A percentile compares a stretch with the other conserved stretches of the same genome.
phyloP scores from a whole-genome alignment of 1,140 invertebrate genomes.

The Scaptomyza graminum region DNA sequence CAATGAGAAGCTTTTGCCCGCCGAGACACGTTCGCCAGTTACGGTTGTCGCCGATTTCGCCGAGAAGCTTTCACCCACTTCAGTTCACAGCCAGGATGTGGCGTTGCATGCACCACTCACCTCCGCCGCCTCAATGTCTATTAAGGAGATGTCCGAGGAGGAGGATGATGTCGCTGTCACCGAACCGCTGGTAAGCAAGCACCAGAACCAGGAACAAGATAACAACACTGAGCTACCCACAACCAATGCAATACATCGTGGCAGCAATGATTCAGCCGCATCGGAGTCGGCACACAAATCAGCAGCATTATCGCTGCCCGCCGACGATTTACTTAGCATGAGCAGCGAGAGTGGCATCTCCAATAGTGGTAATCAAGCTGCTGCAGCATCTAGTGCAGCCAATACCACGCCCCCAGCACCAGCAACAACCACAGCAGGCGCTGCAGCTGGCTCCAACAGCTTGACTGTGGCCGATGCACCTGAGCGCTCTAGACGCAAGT shows the following conservation, averaged over 20 bases:
- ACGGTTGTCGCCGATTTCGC: slow-evolving; percentile 82
- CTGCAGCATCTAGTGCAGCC: slow-evolving; percentile 29
- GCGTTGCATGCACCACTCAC: slow-evolving; percentile 74
- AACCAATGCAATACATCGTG: slow-evolving; percentile 42
- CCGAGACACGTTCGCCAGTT: slow-evolving; percentile 64
- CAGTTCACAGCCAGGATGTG: slow-evolving; percentile 84
- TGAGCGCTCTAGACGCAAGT: slow-evolving; percentile 66
- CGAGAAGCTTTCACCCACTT: slow-evolving; percentile 85
- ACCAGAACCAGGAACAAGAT: slow-evolving; percentile 41
- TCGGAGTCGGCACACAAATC: slow-evolving; percentile 70
- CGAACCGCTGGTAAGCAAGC: slow-evolving; percentile 60
- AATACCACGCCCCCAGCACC: slow-evolving; percentile 52
- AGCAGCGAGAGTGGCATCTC: slow-evolving; percentile 68
- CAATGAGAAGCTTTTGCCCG: slow-evolving; percentile 58
- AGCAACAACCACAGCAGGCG: slow-evolving; percentile 25
- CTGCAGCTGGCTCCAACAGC: slow-evolving; percentile 51
- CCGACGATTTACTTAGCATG: slow-evolving; percentile 70
- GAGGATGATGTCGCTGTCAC: slow-evolving; percentile 58
- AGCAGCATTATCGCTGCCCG: slow-evolving; percentile 68
- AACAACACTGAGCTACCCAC: slow-evolving; percentile 22
- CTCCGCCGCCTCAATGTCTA: slow-evolving; percentile 84
- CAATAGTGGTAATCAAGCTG: slow-evolving; percentile 50
- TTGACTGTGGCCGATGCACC: slow-evolving; percentile 66
- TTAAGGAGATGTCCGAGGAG: slow-evolving; percentile 73
- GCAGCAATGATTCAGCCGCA: slow-evolving; percentile 60